These are phyloP conservation scores for Leptinotarsa tumamoca DNA, from an alignment of 2,888 invertebrate genomes.

Conservation along the genomic window DNA sequence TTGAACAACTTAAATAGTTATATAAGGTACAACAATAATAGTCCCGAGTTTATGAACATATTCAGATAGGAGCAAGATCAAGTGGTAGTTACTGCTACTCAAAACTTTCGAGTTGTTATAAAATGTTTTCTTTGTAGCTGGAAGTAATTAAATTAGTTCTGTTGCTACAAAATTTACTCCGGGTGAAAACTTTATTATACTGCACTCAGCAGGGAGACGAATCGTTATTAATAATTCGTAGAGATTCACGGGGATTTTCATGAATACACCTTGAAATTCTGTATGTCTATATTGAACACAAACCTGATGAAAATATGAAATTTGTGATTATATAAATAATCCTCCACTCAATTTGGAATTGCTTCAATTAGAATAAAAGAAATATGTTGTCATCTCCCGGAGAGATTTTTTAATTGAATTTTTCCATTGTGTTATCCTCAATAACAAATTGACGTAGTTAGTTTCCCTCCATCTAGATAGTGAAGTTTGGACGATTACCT, in stretches of 20 bases:
- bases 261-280: too few relatives aligned
- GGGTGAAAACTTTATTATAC: background rate
- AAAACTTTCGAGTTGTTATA: slow-evolving; percentile 11
- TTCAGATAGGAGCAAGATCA: slow-evolving; percentile 29
- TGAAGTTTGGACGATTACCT: background rate
- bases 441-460: background rate
- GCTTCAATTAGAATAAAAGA: too few relatives aligned
- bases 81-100: slow-evolving; percentile 17
- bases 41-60: slow-evolving; percentile 31
- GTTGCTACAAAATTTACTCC: slow-evolving; percentile 1
- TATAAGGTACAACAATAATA: slow-evolving; percentile 31
- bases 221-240: background rate
- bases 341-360: too few relatives aligned
- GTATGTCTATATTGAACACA: too few relatives aligned
- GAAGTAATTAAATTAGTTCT: slow-evolving; percentile 15
- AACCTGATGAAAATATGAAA: too few relatives aligned
- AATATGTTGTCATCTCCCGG: too few relatives aligned
- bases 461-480: background rate
- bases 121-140: slow-evolving; percentile 16
- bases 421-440: background rate
- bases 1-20: slow-evolving; percentile 29
- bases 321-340: too few relatives aligned
- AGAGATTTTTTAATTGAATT: background rate
- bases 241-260: background rate
- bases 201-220: background rate